Evolutionary conservation across 2,113 vertebrate genomes (phyloP).

Genomic region (Podilymbus podiceps): DNA sequence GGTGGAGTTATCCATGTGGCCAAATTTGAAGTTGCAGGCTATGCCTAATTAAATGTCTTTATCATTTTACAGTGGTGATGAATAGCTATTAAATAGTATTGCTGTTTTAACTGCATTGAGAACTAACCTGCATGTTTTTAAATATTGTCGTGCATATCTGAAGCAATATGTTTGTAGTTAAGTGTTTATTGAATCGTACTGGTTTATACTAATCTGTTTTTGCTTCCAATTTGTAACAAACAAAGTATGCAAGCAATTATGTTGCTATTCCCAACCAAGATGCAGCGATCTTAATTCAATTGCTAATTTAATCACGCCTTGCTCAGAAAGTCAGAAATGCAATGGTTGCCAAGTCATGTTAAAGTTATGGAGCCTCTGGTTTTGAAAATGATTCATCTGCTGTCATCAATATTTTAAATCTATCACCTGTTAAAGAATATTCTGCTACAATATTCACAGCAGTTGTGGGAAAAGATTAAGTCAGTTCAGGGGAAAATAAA

Average conservation of each 20-base stretch:
- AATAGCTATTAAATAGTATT: background rate
- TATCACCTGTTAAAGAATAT: background rate
- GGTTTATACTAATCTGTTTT: background rate
- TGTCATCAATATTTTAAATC: background rate
- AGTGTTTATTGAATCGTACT: background rate
- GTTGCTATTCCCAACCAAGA: background rate
- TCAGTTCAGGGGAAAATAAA: background rate
- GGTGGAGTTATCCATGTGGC: background rate
- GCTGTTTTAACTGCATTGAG: background rate
- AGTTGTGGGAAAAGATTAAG: background rate
- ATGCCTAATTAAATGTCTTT: background rate
- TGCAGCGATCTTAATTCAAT: background rate
- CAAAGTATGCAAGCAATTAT: background rate
- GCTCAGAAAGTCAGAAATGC: background rate
- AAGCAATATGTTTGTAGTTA: background rate
- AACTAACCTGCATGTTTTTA: background rate
- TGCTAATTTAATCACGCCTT: background rate
- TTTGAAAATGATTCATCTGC: background rate
- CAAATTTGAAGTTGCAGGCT: background rate
- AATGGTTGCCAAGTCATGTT: background rate
- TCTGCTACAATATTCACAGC: background rate
- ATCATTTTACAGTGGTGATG: background rate
- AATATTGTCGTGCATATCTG: background rate
- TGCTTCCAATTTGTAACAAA: background rate
- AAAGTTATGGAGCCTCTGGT: background rate